These are phyloP conservation scores for Hemistola chrysoprasaria DNA, from an alignment of 2,888 invertebrate species.

Conservation along the genomic window DNA sequence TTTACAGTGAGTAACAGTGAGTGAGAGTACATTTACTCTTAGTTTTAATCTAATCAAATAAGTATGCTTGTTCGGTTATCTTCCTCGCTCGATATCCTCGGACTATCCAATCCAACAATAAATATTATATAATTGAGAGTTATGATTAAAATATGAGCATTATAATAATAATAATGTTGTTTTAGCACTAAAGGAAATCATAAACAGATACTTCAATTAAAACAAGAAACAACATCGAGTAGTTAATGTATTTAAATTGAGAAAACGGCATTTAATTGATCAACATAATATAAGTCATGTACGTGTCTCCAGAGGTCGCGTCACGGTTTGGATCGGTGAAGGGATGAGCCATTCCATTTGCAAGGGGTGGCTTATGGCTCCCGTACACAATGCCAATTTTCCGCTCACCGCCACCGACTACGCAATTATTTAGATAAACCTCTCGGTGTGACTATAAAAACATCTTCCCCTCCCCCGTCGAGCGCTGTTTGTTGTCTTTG, in stretches of 20 bases:
- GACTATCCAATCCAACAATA: slow-evolving; percentile 32
- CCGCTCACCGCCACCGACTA: slow-evolving; percentile 79
- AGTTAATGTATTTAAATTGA: slow-evolving; percentile 26
- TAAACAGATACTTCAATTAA: slow-evolving; percentile 31
- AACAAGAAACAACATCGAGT: slow-evolving; percentile 4
- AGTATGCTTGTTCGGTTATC: too few relatives aligned
- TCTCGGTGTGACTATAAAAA: slow-evolving; percentile 81
- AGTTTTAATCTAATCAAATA: too few relatives aligned
- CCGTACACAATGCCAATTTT: slow-evolving; percentile 75
- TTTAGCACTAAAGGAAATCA: slow-evolving; percentile 28
- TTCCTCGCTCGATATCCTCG: too few relatives aligned
- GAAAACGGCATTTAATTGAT: slow-evolving; percentile 8
- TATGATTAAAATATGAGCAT: slow-evolving; percentile 38
- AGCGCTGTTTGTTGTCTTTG: slow-evolving; percentile 77
- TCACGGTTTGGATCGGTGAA: too few relatives aligned
- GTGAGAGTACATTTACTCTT: too few relatives aligned
- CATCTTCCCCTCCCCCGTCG: slow-evolving; percentile 73
- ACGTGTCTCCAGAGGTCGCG: slow-evolving; percentile 15
- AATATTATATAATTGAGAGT: slow-evolving; percentile 45
- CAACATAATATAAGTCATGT: slow-evolving; percentile 9
- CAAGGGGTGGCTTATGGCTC: slow-evolving; percentile 26
- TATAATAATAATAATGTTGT: slow-evolving; percentile 42
- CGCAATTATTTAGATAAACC: slow-evolving; percentile 82
- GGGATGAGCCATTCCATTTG: slow-evolving; percentile 1
- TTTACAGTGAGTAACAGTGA: too few relatives aligned